Conservation (phyloP, 2,888 invertebrate species). For the Nebria salina region DNA sequence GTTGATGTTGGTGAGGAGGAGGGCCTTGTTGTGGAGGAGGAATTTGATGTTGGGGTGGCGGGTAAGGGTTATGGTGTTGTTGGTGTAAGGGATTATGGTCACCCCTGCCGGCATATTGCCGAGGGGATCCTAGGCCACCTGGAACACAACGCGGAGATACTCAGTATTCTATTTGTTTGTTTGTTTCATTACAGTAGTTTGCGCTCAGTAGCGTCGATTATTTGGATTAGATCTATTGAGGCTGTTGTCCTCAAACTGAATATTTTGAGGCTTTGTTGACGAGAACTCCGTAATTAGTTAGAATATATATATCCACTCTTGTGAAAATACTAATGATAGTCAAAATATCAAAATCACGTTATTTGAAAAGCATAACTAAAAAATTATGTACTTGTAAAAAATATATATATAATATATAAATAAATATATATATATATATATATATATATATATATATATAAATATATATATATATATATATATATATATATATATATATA, state of each 20-base stretch:
- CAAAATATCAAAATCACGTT: neutral
- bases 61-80: slow-evolving; percentile 65
- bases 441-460: no score
- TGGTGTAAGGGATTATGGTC: slow-evolving; percentile 65
- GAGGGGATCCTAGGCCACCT: slow-evolving; percentile 70
- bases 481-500: neutral
- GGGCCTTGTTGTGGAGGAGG: slow-evolving; percentile 63
- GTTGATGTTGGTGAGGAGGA: slow-evolving; percentile 65
- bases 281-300: neutral
- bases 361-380: neutral
- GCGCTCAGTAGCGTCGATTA: neutral
- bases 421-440: neutral
- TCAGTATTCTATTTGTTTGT: slow-evolving; percentile 4
- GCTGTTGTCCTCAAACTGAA: no score
- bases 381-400: neutral
- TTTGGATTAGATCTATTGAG: no score
- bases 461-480: no score
- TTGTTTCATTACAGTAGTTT: neutral
- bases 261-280: neutral
- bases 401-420: neutral
- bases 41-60: slow-evolving; percentile 62
- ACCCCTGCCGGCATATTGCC: slow-evolving; percentile 65
- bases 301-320: no score
- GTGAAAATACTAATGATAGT: no score
- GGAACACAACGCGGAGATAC: slow-evolving; percentile 62